Conservation (phyloP, 2,888 invertebrate species). For the Erebia palarica region DNA sequence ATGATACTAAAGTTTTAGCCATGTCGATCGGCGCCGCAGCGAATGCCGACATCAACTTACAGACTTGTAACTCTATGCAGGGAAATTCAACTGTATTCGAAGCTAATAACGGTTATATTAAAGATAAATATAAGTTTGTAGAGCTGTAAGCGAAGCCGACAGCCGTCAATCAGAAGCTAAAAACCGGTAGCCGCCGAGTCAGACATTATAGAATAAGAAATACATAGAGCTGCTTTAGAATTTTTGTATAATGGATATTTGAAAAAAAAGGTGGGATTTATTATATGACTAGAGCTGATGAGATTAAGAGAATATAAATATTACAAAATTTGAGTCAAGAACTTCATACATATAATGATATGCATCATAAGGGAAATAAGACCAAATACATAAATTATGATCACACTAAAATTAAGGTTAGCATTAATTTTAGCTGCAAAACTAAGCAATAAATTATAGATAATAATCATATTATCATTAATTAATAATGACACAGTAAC, state of each 20-base stretch:
- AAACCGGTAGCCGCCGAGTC: conserved; percentile 79
- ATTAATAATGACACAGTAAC: neutral
- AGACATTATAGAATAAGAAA: conserved; percentile 75
- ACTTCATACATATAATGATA: no score
- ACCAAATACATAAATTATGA: neutral
- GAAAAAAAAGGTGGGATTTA: neutral
- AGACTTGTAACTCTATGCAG: conserved; percentile 28
- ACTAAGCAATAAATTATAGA: no score
- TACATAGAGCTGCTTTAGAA: conserved; percentile 58
- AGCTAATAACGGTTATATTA: conserved; percentile 39
- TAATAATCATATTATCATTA: neutral
- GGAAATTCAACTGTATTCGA: conserved; percentile 47
- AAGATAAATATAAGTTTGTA: conserved; percentile 51
- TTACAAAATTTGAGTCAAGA: neutral
- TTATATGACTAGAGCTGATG: neutral
- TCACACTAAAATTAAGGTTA: neutral
- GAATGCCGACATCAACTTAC: conserved; percentile 57
- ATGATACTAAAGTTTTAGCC: conserved; percentile 79
- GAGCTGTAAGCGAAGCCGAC: conserved; percentile 74
- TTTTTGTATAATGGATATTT: neutral
- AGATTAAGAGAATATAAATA: neutral
- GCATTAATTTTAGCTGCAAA: no score
- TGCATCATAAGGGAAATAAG: neutral
- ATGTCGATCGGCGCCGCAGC: conserved; percentile 75
- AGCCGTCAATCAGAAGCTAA: conserved; percentile 81